Evolutionary conservation across 2,113 vertebrate species (phyloP).

Genomic region (Dasyornis broadbenti): DNA sequence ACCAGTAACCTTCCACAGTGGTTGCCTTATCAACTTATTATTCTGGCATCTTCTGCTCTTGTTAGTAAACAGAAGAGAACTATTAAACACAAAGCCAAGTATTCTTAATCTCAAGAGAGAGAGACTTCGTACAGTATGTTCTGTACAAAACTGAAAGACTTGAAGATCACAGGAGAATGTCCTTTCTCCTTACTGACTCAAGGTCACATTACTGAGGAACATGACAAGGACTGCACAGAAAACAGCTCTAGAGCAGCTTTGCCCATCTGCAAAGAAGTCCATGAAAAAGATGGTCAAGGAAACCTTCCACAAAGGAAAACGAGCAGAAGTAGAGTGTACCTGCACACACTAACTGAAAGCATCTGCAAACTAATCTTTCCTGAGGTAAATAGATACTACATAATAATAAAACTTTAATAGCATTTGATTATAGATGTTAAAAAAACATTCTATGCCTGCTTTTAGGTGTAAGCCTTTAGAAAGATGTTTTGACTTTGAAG

Average conservation of each 20-base stretch:
- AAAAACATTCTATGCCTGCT: not conserved
- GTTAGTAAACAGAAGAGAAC: slow-evolving; percentile 24
- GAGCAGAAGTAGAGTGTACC: slow-evolving; percentile 86
- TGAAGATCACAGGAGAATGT: slow-evolving; percentile 93
- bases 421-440: not conserved
- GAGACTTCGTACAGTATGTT: slow-evolving; percentile 78
- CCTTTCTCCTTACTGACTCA: slow-evolving; percentile 85
- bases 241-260: slow-evolving; percentile 59
- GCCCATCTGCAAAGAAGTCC: slow-evolving; percentile 79
- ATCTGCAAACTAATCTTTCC: slow-evolving; percentile 93
- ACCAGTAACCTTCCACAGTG: not conserved
- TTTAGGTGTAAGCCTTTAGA: not conserved
- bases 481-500: not conserved
- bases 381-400: slow-evolving; percentile 78
- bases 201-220: slow-evolving; percentile 74
- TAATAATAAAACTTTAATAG: not conserved
- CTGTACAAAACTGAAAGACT: slow-evolving; percentile 93
- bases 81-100: not conserved
- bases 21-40: not conserved
- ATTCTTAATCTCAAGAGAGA: not conserved
- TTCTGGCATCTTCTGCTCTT: slow-evolving; percentile 12
- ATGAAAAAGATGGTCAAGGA: slow-evolving; percentile 68
- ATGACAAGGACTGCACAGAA: slow-evolving; percentile 70
- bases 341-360: slow-evolving; percentile 92
- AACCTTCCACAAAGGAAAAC: slow-evolving; percentile 80